phyloP scores from a whole-genome alignment of 1,140 invertebrate species.

The Plodia interpunctella region DNA sequence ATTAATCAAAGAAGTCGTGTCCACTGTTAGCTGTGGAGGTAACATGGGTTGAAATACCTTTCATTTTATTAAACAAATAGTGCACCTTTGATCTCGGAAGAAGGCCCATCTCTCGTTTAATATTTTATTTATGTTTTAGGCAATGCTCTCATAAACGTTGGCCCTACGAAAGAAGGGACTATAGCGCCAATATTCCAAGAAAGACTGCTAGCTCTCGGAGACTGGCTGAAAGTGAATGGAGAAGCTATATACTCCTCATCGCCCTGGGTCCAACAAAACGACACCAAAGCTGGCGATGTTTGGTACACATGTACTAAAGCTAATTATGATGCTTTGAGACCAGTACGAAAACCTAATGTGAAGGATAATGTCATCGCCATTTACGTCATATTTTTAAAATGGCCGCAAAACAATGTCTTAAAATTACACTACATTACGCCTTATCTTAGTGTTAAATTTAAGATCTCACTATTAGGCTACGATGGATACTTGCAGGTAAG shows the following conservation, averaged over 20 bases:
- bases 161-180: conserved; percentile 92
- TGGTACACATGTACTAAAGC: conserved; percentile 84
- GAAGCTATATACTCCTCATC: conserved; percentile 91
- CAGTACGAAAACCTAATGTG: conserved; percentile 30
- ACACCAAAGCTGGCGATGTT: conserved; percentile 82
- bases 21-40: conserved; percentile 92
- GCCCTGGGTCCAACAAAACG: conserved; percentile 91
- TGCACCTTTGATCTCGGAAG: too few relatives aligned
- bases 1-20: conserved; percentile 84
- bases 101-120: too few relatives aligned
- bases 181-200: conserved; percentile 95
- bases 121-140: conserved; percentile 58
- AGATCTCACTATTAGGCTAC: conserved; percentile 67
- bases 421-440: conserved; percentile 62
- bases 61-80: too few relatives aligned
- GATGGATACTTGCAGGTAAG: conserved; percentile 38
- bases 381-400: conserved; percentile 83
- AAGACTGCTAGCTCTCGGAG: conserved; percentile 83
- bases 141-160: conserved; percentile 93
- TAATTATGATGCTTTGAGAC: conserved; percentile 32
- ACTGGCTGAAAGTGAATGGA: conserved; percentile 90
- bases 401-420: conserved; percentile 80
- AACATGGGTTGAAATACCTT: conserved; percentile 46
- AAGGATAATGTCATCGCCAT: conserved; percentile 58
- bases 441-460: conserved; percentile 47